Evolutionary conservation across 2,797 vertebrate species (phyloP), one percentile per base, ranked within the genome.

Genomic region (Sphenopsis melanotis): DNA sequence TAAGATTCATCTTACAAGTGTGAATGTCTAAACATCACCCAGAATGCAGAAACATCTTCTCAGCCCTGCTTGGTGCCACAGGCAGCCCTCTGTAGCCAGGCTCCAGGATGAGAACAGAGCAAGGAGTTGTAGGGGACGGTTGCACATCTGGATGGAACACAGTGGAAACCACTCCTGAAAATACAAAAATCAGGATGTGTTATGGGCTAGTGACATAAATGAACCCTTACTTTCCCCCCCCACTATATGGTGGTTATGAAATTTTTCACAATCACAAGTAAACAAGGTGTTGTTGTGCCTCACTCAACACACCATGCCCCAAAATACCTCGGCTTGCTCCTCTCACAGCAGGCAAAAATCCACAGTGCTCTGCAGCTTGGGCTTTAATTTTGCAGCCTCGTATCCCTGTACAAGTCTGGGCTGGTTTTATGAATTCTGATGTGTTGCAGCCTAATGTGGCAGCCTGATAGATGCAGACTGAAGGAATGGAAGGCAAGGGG

Each of bases 371-470:
- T 87, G 42, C 66, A 94, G 22, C 55, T 39, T 37, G 6, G 22
- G 46, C 56, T 87, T 91, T 87, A 57, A 86, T 91, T 85, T 88
- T 81, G 53, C 65, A 92, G 81, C 32, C 56, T 85, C 1, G 0
- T 44, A 74, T 88, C 32, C 37, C 64, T 63, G 30, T 34, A 63
- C 6, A 26, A 93, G 57, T 34, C 57, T 23, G 36, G 71, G 44
- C 49, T 83, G 49, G 39, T 68, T 89, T 95, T 86, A 63, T 64
- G 79, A 93, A 93, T 91, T 68, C 57, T 23, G 21, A 76, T 71
- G 59, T 20, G 57, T 22, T 90, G 92, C 60, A 84, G 78, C 29
- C 68, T 79, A 71, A 82, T 13, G 20, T 71, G 46, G 52, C 74
- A 76, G 46, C 29, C 88, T 79, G 85, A 78, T 59, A 91, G 63